Evolutionary conservation across 2,797 vertebrate genomes (phyloP).

Genomic region (Dromococcyx pavoninus): DNA sequence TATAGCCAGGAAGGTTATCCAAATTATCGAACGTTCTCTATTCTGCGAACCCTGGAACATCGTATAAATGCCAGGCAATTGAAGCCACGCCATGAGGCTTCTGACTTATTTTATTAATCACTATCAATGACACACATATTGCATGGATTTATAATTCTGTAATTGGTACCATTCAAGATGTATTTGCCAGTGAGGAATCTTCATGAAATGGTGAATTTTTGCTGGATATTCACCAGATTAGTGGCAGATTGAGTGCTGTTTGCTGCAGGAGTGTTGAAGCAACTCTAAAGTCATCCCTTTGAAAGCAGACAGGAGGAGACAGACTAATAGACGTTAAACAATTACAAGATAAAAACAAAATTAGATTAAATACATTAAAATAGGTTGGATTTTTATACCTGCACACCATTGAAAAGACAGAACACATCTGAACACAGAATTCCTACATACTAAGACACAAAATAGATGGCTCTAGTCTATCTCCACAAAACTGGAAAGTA

Average conservation of each 20-base stretch:
- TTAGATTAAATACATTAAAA: neutral
- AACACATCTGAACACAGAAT: neutral
- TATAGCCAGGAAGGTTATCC: neutral
- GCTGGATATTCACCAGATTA: neutral
- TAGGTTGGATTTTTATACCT: neutral
- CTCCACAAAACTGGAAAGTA: neutral
- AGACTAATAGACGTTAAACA: neutral
- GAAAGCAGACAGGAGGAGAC: neutral
- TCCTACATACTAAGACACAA: neutral
- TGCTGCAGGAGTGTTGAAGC: neutral
- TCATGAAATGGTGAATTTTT: neutral
- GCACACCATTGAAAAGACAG: neutral
- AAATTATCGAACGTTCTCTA: neutral
- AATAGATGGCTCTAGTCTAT: neutral
- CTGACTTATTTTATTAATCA: neutral
- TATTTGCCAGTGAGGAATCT: neutral
- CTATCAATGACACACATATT: neutral
- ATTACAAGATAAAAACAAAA: neutral
- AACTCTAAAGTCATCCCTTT: neutral
- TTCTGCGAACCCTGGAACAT: neutral
- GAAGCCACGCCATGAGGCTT: neutral
- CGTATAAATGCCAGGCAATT: neutral
- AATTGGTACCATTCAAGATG: neutral
- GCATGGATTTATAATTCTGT: neutral
- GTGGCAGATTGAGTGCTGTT: neutral